Percentiles rank a stretch among this genome's conserved stretches.
These are phyloP conservation scores for Manis crassicaudata DNA, from an alignment of 2,797 vertebrate genomes.

Conservation along the genomic window DNA sequence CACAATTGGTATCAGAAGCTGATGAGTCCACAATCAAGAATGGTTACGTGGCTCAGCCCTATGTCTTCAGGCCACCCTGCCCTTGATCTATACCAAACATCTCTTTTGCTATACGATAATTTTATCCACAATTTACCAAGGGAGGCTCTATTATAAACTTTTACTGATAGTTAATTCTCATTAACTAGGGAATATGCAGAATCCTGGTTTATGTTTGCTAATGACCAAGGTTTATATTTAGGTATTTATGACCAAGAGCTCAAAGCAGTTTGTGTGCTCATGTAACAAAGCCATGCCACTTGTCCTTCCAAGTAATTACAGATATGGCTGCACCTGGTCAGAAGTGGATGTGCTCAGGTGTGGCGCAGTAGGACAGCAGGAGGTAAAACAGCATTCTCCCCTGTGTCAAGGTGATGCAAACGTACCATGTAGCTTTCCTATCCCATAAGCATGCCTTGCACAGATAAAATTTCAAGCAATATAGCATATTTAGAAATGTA, in stretches of 20 bases:
- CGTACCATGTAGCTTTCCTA: not conserved
- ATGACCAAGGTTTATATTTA: not conserved
- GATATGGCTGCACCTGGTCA: not conserved
- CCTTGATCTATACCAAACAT: not conserved
- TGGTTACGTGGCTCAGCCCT: not conserved
- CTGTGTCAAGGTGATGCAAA: not conserved
- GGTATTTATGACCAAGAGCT: not conserved
- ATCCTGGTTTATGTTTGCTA: not conserved
- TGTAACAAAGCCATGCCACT: not conserved
- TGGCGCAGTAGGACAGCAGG: not conserved
- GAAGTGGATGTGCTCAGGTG: too few relatives aligned
- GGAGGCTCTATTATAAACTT: not conserved
- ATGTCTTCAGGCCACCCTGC: not conserved
- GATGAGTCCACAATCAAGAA: not conserved
- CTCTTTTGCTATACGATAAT: not conserved
- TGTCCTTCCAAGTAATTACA: not conserved
- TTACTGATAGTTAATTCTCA: not conserved
- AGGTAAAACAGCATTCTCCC: not conserved
- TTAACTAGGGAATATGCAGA: not conserved
- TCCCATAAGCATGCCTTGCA: not conserved
- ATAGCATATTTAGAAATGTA: not conserved
- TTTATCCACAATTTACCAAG: not conserved
- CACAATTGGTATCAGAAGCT: not conserved
- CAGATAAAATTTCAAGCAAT: not conserved
- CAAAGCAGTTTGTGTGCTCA: not conserved